Base-by-base conservation (phyloP, 1,140 invertebrate genomes). In the Heterodera schachtii region DNA sequence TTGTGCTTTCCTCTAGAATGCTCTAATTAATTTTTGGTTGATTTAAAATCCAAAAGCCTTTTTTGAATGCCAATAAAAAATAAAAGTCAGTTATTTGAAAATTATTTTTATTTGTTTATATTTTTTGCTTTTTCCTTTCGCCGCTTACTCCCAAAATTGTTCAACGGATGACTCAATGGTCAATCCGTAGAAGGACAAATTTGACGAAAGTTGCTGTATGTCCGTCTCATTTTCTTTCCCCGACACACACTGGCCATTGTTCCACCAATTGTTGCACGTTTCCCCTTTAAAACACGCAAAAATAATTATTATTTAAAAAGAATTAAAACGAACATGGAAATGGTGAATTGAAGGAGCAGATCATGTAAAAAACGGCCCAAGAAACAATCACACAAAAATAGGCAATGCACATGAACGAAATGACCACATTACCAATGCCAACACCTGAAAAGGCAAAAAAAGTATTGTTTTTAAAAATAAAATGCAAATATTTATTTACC, bases 361-460 rank as follows among this genome's bases (percentile, higher is more conserved):
- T 95, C 89, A 98, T 94, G 90, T 97, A 98, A 91, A 95, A 97
- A 81, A 97, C 93, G 13, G 94, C 93, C 93, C 96, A 97, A 19
- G 95, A 94, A 88, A 97, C 95, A 21, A 98, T 96, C 75, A 97
- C 94, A 90, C 95, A 96, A 90, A 97, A 97, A 90, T 98, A 98
- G 16, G 95, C 95, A 5, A 86, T 88, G 66, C 88, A 90, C 87
- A 90, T 90, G 69, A 90, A 90, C 2, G 88, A 80, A 43, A 89
- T 90, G 7, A 89, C 85, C 8, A 90, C 84, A 71, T 90, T 89
- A 3, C 89, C 88, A 47, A 89, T 88, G n/a, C 88, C 88, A 19
- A 90, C 88, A 21, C 88, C 84, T 86, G 13, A 21, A 64, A 64
- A 19, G 13, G 5, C 31, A 31, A 31, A 31, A 31, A 31, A 31